Evolutionary conservation across 2,113 vertebrate species (phyloP).

Genomic region (Syrrhaptes paradoxus): DNA sequence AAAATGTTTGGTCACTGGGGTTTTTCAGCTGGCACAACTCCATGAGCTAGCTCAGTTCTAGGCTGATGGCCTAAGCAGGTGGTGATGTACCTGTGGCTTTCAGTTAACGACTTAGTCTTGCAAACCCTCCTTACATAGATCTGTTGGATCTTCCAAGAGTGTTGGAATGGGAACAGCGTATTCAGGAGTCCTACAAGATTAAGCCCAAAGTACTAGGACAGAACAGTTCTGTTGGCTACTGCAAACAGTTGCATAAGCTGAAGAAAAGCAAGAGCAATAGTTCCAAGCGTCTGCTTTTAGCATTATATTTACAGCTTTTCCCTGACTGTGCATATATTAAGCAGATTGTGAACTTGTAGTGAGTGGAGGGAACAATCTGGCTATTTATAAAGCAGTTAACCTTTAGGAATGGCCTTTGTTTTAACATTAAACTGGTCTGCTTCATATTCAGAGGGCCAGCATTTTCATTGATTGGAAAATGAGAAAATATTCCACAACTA

Average conservation of each 20-base stretch:
- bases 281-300: constrained; percentile 49
- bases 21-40: neutral
- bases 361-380: constrained; percentile 44
- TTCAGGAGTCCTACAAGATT: neutral
- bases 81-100: constrained; percentile 16
- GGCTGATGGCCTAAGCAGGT: constrained; percentile 19
- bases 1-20: neutral
- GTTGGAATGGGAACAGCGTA: neutral
- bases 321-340: constrained; percentile 58
- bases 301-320: constrained; percentile 55
- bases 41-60: neutral
- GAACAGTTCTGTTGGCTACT: constrained; percentile 44
- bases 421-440: neutral
- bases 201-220: neutral
- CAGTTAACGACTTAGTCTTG: neutral
- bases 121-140: neutral
- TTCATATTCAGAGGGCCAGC: neutral
- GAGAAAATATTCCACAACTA: neutral
- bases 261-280: constrained; percentile 46
- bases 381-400: constrained; percentile 17
- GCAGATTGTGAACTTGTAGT: constrained; percentile 29
- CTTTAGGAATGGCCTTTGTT: constrained; percentile 21
- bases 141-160: neutral
- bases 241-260: constrained; percentile 51
- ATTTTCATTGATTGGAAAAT: neutral